Percentiles rank a stretch among this genome's conserved stretches.
Conservation (phyloP, 2,113 vertebrate genomes). For the Promerops cafer region DNA sequence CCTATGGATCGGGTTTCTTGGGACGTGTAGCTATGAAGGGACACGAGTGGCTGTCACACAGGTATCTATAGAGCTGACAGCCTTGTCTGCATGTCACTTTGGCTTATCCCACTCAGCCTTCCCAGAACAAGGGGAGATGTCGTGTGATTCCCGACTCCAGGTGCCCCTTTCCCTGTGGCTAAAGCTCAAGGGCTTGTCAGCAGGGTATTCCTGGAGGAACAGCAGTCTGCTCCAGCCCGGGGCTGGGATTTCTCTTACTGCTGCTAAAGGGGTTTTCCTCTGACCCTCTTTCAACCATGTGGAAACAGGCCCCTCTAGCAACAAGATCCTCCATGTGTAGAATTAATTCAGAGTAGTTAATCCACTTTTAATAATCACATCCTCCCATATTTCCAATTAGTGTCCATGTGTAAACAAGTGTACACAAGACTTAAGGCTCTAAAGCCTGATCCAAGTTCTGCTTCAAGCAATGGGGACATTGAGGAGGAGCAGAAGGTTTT, state of each 20-base stretch:
- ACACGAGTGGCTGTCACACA: fast-evolving
- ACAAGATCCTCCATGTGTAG: background rate
- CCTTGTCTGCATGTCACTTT: background rate
- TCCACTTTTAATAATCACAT: conserved; percentile 22
- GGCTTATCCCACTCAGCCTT: background rate
- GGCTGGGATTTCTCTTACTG: background rate
- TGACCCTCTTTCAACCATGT: background rate
- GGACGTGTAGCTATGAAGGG: background rate
- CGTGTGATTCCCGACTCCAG: fast-evolving
- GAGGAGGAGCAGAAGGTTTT: background rate
- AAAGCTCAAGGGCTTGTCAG: background rate
- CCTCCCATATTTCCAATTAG: background rate
- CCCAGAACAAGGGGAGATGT: background rate
- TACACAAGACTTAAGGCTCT: background rate
- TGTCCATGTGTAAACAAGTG: background rate
- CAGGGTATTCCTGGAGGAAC: background rate
- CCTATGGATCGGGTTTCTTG: background rate
- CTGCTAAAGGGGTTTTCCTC: background rate
- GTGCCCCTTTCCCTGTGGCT: background rate
- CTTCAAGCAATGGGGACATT: background rate
- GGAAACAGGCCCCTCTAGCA: background rate
- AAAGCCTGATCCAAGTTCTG: background rate
- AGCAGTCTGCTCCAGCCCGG: fast-evolving
- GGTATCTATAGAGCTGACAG: background rate
- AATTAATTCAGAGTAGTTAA: conserved; percentile 33